Base-by-base conservation (phyloP, 2,888 invertebrate genomes). In the Gymnoscelis rufifasciata region DNA sequence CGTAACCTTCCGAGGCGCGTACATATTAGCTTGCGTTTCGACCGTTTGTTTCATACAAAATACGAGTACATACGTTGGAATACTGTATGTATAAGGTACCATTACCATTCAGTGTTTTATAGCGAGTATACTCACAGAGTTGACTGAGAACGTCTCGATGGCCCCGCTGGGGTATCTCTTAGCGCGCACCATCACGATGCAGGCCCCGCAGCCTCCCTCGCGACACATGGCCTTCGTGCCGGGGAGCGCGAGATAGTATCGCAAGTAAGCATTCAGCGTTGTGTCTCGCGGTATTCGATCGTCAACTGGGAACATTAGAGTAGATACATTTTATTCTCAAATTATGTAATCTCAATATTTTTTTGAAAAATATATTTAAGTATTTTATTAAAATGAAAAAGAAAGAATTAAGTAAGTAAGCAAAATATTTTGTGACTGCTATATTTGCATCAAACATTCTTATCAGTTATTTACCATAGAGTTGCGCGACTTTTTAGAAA, bases 181-280 rank as follows among this genome's bases (percentile, higher is more conserved):
- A 3, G 81, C 78, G n/a, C 74, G 69, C 14, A 86, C 86, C 29
- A 70, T 70, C 5, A 87, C 83, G 27, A 84, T 69, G 57, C 86
- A 86, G 6, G 75, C 66, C 2, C 84, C 86, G 40, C 86, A 84
- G 7, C 81, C 81, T 0, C 86, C 86, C 50, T 83, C 79, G 27
- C 70, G 75, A 47, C 86, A 84, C 83, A 83, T 83, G 0, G 87
- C 87, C 66, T 93, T 93, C 0, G 93, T 93, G 7, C 93, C 93
- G 0, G 89, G 90, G 14, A 93, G 71, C 7, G 83, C 80, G 6
- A 90, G 83, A 52, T 81, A 69, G 27, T 92, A 89, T 8, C 93
- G 84, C 4, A 93, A 77, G 63, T 90, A 93, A 0, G 89, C 83
- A 55, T 92, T 92, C 7, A 93, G 76, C 0, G 90, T 82, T 1